Evolutionary conservation across 2,113 vertebrate genomes (phyloP).

Genomic region (Myodes glareolus): DNA sequence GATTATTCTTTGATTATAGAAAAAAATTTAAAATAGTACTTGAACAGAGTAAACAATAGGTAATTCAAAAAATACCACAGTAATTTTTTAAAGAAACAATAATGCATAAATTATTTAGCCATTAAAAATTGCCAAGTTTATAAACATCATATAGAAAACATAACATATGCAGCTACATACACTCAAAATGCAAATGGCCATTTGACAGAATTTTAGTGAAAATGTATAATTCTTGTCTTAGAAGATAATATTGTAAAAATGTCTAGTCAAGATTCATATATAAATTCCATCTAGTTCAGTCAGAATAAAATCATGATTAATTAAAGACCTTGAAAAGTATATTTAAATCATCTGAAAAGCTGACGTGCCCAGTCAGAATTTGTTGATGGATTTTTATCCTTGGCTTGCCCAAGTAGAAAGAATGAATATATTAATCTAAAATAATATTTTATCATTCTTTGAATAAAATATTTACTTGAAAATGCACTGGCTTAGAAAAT

Average conservation of each 20-base stretch:
- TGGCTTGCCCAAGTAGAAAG: not conserved
- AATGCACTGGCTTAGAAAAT: not conserved
- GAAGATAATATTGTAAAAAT: not conserved
- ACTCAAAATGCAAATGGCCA: not conserved
- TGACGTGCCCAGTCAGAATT: not conserved
- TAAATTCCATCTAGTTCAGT: not conserved
- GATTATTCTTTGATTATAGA: not conserved
- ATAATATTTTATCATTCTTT: not conserved
- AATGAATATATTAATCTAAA: not conserved
- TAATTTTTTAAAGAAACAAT: not conserved
- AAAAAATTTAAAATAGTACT: not conserved
- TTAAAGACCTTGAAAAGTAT: not conserved
- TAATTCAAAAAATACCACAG: not conserved
- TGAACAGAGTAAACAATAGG: not conserved
- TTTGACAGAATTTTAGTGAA: not conserved
- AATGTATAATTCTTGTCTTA: not conserved
- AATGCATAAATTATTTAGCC: not conserved
- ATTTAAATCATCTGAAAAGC: conserved; percentile 1
- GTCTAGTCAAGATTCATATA: not conserved
- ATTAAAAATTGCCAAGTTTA: no score
- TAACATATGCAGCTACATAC: not conserved
- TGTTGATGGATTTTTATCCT: not conserved
- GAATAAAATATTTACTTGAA: not conserved
- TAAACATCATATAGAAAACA: not conserved
- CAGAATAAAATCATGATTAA: not conserved